These are phyloP conservation scores for Aldrovandia affinis DNA, from an alignment of 2,797 vertebrate species.

Conservation along the genomic window DNA sequence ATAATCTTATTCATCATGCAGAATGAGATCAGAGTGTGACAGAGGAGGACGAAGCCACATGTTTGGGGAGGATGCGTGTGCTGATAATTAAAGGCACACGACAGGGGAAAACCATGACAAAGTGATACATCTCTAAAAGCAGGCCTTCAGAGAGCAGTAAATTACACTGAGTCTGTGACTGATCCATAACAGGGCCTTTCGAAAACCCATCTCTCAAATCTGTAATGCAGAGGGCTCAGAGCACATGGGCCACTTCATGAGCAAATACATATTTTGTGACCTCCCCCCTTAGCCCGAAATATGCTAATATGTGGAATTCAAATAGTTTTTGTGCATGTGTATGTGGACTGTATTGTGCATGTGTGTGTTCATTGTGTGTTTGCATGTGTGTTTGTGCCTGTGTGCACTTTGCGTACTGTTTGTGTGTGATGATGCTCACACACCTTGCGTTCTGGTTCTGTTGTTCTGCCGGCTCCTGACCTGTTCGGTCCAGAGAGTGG, in stretches of 20 bases:
- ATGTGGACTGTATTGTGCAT: neutral
- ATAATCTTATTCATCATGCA: slow-evolving; percentile 49
- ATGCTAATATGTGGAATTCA: neutral
- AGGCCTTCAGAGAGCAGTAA: neutral
- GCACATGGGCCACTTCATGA: neutral
- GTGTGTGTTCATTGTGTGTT: slow-evolving; percentile 11
- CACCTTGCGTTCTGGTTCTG: slow-evolving; percentile 88
- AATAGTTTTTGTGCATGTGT: neutral
- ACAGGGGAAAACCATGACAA: slow-evolving; percentile 26
- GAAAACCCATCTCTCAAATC: slow-evolving; percentile 10
- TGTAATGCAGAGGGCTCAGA: neutral
- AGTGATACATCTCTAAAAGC: slow-evolving; percentile 1
- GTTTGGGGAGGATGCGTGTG: slow-evolving; percentile 59
- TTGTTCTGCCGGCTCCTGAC: slow-evolving; percentile 93
- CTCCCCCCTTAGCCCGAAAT: no score
- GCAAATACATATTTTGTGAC: neutral
- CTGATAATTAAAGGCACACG: slow-evolving; percentile 64
- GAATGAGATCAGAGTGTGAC: slow-evolving; percentile 55
- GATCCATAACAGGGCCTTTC: neutral
- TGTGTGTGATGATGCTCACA: slow-evolving; percentile 54
- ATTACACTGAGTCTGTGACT: neutral
- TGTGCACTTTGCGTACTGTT: slow-evolving; percentile 1
- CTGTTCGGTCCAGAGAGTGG: slow-evolving; percentile 93
- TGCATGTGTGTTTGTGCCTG: neutral
- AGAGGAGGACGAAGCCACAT: slow-evolving; percentile 39